Conservation (phyloP, 1,140 invertebrate species). For the Cyclargus thomasi region DNA sequence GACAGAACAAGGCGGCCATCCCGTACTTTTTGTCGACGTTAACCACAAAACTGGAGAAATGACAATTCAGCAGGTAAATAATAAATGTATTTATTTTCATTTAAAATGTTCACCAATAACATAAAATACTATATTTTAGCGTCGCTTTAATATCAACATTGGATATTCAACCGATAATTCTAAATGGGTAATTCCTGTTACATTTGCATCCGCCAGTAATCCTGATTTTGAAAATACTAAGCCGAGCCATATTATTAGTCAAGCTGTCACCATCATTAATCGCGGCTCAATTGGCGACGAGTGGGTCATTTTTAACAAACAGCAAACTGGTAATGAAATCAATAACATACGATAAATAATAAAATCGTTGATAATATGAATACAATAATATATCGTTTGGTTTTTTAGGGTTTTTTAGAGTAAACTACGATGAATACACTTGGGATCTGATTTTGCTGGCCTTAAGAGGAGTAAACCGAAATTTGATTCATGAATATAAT, state of each 20-base stretch:
- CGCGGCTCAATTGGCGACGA: conserved; percentile 46
- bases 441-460: conserved; percentile 79
- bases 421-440: conserved; percentile 83
- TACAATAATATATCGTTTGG: conserved; percentile 15
- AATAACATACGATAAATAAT: conserved; percentile 16
- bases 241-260: conserved; percentile 43
- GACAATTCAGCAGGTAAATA: conserved; percentile 69
- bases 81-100: not conserved
- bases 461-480: conserved; percentile 67
- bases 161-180: conserved; percentile 39
- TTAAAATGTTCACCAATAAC: not conserved
- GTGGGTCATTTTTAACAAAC: conserved; percentile 78
- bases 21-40: conserved; percentile 68
- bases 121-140: conserved; percentile 32
- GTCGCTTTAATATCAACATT: conserved; percentile 59
- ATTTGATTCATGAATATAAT: conserved; percentile 81
- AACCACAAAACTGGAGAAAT: conserved; percentile 67
- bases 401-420: conserved; percentile 83
- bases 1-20: conserved; percentile 72
- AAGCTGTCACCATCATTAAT: conserved; percentile 37
- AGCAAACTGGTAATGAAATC: conserved; percentile 71
- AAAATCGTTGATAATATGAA: too few species aligned
- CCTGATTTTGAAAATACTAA: conserved; percentile 69
- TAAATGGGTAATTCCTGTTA: conserved; percentile 76
- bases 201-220: conserved; percentile 62